These are phyloP conservation scores for Pinctada fucata DNA, from an alignment of 2,888 invertebrate genomes.

Conservation along the genomic window DNA sequence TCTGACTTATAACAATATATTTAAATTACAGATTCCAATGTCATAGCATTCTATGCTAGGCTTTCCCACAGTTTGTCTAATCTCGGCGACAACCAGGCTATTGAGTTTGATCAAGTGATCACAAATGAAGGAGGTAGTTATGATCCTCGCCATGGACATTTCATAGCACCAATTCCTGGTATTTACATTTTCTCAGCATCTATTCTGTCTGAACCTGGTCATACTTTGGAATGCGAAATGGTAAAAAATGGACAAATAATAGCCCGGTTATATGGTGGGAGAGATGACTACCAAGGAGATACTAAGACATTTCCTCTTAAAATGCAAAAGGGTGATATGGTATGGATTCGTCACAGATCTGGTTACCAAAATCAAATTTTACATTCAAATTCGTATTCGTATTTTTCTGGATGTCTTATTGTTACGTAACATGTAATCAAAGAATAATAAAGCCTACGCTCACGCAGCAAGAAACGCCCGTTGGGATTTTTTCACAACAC, in stretches of 20 bases:
- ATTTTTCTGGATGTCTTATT: too few relatives aligned
- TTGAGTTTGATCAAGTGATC: conserved; percentile 9
- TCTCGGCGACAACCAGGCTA: neutral
- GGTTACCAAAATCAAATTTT: too few relatives aligned
- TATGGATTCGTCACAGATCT: conserved; percentile 4
- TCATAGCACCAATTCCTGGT: neutral
- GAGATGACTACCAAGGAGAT: neutral
- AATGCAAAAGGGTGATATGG: conserved; percentile 4
- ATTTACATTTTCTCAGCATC: neutral
- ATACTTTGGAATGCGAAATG: neutral
- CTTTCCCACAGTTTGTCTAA: neutral
- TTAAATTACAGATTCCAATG: too few relatives aligned
- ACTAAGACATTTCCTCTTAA: neutral
- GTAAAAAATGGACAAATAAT: neutral
- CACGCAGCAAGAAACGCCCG: too few relatives aligned
- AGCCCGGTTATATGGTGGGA: neutral
- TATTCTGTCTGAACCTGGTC: neutral
- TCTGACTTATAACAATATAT: too few relatives aligned
- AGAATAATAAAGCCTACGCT: too few relatives aligned
- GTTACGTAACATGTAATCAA: too few relatives aligned
- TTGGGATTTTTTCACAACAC: too few relatives aligned
- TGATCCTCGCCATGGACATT: conserved; percentile 11
- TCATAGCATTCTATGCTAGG: neutral
- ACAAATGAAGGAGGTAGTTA: conserved; percentile 12
- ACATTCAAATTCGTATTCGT: too few relatives aligned